Evolutionary conservation across 2,888 invertebrate species (phyloP).

Genomic region (Drosophila putrida): DNA sequence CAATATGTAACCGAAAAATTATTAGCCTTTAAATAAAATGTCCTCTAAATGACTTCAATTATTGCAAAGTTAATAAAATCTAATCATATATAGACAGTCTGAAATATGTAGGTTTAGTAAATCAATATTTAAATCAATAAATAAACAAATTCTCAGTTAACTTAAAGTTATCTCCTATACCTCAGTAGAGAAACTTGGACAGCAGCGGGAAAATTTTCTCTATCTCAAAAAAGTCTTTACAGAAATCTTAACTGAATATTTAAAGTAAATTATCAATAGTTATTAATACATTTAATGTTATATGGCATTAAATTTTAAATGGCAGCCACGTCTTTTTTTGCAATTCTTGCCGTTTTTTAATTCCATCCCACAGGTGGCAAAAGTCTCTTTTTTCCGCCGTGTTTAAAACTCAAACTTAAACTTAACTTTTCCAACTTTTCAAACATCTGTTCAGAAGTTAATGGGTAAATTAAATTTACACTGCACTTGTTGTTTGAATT

Average conservation of each 20-base stretch:
- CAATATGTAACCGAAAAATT: background rate
- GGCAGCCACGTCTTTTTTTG: background rate
- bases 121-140: background rate
- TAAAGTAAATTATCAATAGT: too few species aligned
- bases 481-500: background rate
- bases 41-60: background rate
- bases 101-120: background rate
- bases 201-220: too few species aligned
- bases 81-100: background rate
- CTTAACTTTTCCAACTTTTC: background rate
- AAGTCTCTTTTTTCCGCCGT: too few species aligned
- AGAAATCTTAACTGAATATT: too few species aligned
- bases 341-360: background rate
- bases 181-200: too few species aligned
- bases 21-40: background rate
- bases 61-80: background rate
- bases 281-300: too few species aligned
- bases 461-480: background rate
- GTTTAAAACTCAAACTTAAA: too few species aligned
- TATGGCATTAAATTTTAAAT: too few species aligned
- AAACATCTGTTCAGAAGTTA: background rate
- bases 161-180: too few species aligned
- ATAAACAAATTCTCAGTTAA: background rate
- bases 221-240: too few species aligned
- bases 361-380: constrained; percentile 1